Base-by-base conservation (phyloP, 2,113 vertebrate species). In the Dryoscopus gambensis region DNA sequence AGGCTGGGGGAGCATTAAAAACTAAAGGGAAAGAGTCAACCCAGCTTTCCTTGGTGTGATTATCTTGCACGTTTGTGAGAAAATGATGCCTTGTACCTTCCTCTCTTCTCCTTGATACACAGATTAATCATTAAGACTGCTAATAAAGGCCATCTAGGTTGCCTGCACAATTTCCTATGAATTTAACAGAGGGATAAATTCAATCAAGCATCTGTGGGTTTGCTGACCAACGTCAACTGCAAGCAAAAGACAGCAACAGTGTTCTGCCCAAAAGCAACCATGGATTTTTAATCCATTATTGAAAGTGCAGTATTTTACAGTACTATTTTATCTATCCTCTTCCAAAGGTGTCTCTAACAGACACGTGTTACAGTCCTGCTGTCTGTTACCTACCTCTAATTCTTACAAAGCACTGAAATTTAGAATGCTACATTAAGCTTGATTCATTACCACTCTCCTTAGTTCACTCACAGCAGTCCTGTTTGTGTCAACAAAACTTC, bases 401-500 rank as follows among this genome's bases (percentile, higher is more conserved):
- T 85, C 60, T 82, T 67, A 82, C 39, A 77, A 44, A 95, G 53
- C 62, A 59, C 47, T 87, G 52, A 80, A 90, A 84, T 88, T 78
- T 60, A 68, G 68, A 84, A 92, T 70, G 73, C 57, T 77, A 35
- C 75, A 52, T 94, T 94, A 86, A 86, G 27, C 39, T 85, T 85
- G 80, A 86, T 87, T 95, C 87, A 76, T 90, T 69, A 57, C 52
- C 31, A 17, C 19, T 50, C 55, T 90, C 37, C 17, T 74, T 69
- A 75, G 16, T 42, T 80, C 68, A 50, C 64, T 91, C 33, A 55
- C 52, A 74, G 35, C 52, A 57, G 59, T 63, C 42, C 57, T 82
- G 12, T 89, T 87, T 84, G 20, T 95, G 69, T 91, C 91, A 87
- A 95, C 65, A 91, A 56, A 91, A 78, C 56, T 65, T 78, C 80